Evolutionary conservation across 2,888 invertebrate genomes (phyloP), one percentile per base, ranked within the genome.

Genomic region (Agonopterix alstromeriana): DNA sequence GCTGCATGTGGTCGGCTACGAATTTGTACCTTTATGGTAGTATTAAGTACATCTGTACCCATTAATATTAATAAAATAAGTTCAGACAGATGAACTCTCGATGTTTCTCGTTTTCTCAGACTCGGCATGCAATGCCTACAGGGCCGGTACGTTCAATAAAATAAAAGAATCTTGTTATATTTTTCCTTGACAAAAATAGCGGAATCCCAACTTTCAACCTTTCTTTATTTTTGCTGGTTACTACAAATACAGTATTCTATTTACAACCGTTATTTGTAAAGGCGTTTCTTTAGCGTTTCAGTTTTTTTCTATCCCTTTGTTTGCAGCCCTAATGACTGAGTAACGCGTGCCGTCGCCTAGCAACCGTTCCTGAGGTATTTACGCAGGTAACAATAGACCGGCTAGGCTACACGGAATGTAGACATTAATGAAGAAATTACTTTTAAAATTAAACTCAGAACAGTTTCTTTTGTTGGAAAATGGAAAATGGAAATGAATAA

Each of bases 271-370:
- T 43, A 35, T 43, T 43, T 43, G 35, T 35, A 8, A 9, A 35
- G 43, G 10, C 35, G 35, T 11, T 43, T 43, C 43, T 43, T 45
- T 36, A 36, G 17, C 45, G 10, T 36, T 14, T 12, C 42, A 38
- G 27, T 2, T 36, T 48, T 45, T 27, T 42, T 57, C 49, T 49
- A 42, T 51, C 53, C 48, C 54, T 58, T 58, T 67, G 67, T 62
- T 65, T 65, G 61, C 49, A 52, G 50, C 57, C 51, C 59, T 74
- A 73, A 77, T 70, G 72, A 68, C 54, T 52, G 48, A 47, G 48
- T 36, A 63, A 69, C 70, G 69, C 50, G 42, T 35, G 43, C 42
- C 44, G 52, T 52, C 12, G 47, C 52, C 48, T 46, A 43, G 52
- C 49, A 52, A 52, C 52, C 40, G 14, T 12, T 11, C 38, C 10